Conservation (phyloP, 2,113 vertebrate genomes). For the Paramisgurnus dabryanus region DNA sequence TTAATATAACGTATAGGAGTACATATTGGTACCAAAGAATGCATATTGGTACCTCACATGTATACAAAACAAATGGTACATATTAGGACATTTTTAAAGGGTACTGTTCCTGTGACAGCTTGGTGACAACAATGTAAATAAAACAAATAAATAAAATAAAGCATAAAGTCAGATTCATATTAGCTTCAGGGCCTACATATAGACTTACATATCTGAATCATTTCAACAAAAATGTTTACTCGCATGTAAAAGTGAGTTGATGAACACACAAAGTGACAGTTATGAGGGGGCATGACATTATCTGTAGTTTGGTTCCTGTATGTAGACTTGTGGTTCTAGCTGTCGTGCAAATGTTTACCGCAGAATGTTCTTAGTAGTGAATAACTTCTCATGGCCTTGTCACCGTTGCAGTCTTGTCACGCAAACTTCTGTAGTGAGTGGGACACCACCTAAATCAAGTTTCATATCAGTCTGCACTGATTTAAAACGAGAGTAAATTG, state of each 20-base stretch:
- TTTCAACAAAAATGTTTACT: background rate
- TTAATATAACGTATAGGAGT: too few relatives aligned
- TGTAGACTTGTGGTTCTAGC: slow-evolving; percentile 23
- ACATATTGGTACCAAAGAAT: too few relatives aligned
- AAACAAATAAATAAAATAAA: background rate
- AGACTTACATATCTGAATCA: background rate
- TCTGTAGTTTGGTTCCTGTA: background rate
- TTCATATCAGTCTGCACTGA: slow-evolving; percentile 30
- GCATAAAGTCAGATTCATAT: background rate
- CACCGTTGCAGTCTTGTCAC: slow-evolving; percentile 27
- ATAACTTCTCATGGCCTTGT: background rate
- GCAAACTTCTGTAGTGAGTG: background rate
- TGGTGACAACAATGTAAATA: too few relatives aligned
- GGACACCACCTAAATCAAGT: background rate
- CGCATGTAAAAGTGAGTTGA: background rate
- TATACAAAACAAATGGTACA: background rate
- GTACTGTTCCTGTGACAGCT: too few relatives aligned
- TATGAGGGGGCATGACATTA: background rate
- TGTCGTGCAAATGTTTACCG: slow-evolving; percentile 48
- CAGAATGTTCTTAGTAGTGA: slow-evolving; percentile 41
- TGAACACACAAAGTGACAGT: background rate
- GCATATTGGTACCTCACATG: too few relatives aligned
- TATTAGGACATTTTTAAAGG: background rate
- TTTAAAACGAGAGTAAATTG: slow-evolving; percentile 11
- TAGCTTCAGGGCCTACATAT: background rate